Evolutionary conservation across 2,797 vertebrate species (phyloP), one percentile per base, ranked within the genome.

Genomic region (Danio tinwini): DNA sequence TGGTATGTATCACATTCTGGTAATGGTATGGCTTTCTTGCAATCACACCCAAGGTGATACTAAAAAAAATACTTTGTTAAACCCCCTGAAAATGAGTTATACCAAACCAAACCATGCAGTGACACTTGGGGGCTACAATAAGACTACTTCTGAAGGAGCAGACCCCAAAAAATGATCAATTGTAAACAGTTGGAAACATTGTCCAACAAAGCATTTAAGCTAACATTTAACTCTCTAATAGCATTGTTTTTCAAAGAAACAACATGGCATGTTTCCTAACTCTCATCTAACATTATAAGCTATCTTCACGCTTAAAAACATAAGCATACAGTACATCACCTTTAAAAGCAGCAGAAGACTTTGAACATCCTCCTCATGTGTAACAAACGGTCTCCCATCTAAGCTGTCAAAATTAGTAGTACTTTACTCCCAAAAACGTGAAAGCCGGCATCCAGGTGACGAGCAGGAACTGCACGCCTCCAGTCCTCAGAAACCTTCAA

Each of bases 401-500:
- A 29, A 12, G 7, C 63, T 77, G 21, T 14, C 16, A 78, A 45
- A 69, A 59, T 69, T 19, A 77, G 44, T 14, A 40, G 12, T 14
- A 21, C 76, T 78, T 68, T 42, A 7, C 13, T 10, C 42, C 21
- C 10, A 67, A 37, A 59, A 59, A 40, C 6, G 1, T 21, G 59
- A 61, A 61, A 45, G 55, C 21, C 59, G 55, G 62, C 16, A 50
- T 61, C 16, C 64, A 44, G 62, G 74, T 76, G 75, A 56, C 53
- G 21, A 29, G 64, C 50, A 70, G 64, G 42, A 62, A 62, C 37
- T 14, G 10, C 49, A 13, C 14, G 21, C 44, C 72, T 74, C 58
- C 44, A 47, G 56, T 74, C 45, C 0, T 19, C 50, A 69, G 29
- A 59, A 69, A 77, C 8, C 1, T 2, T 37, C 11, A 11, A 62